Evolutionary conservation across 2,113 vertebrate genomes (phyloP), one percentile per base, ranked within the genome.

Genomic region (Cyanoliseus patagonus): DNA sequence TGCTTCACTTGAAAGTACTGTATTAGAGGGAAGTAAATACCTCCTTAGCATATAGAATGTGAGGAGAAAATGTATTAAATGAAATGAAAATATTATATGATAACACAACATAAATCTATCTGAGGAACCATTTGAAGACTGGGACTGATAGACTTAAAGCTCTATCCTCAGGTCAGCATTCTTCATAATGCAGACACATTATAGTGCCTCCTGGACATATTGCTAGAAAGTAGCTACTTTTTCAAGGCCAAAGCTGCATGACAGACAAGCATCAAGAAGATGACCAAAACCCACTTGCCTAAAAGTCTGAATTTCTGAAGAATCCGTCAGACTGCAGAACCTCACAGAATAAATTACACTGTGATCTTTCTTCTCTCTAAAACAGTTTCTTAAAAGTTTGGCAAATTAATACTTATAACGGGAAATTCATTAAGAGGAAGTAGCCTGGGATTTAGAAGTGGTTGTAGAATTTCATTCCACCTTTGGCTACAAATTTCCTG

Each of bases 301-400:
- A 49, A 62, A 78, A 79, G 49, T 49, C 62, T 67, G 37, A 85
- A 49, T 63, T 78, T 83, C 31, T 75, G 55, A 8, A 12, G 2
- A 18, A 66, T 52, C 41, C 15, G 17, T 57, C 27, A 75, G 25
- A 14, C 12, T 8, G 3, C 39, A 61, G 44, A 81, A 18, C 5
- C 22, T 47, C 13, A 7, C 7, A 35, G 37, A 75, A 70, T 27
- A 25, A 67, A 23, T 66, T 62, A 52, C 19, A 12, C 8, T 13
- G 2, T 3, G 3, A 8, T 66, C 0, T 0, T 62, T 46, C 37
- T 75, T 72, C 25, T 28, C 18, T 77, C 33, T 17, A 55, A 68
- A 41, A 9, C 5, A 24, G 5, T 59, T 76, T 33, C 28, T 68
- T 76, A 63, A 94, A 78, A 79, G 9, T 33, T 17, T 51, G 16